Evolutionary conservation across 2,888 invertebrate species (phyloP).

Genomic region (Achlya flavicornis): DNA sequence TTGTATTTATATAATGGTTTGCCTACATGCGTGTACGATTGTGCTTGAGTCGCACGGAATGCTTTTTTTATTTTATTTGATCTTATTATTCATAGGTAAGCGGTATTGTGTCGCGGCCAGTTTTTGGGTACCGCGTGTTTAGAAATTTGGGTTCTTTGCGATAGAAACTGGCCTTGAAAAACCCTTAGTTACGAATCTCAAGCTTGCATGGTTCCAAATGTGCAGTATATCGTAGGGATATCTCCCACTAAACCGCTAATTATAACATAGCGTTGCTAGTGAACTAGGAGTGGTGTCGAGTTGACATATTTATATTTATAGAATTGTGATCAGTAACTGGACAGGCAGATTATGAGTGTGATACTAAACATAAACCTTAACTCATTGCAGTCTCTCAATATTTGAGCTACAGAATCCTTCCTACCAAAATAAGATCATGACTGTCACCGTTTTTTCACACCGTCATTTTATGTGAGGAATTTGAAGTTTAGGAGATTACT

Average conservation of each 20-base stretch:
- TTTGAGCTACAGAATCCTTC: conserved; percentile 44
- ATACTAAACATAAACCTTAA: neutral
- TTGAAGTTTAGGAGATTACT: conserved; percentile 71
- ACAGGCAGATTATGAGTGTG: neutral
- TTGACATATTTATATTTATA: too few relatives aligned
- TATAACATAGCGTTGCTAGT: too few relatives aligned
- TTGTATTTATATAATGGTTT: conserved; percentile 78
- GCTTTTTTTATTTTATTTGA: conserved; percentile 63
- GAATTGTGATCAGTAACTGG: too few relatives aligned
- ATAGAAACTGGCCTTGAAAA: neutral
- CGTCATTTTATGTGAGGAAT: conserved; percentile 75
- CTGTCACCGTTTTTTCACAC: conserved; percentile 57
- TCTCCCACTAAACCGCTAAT: too few relatives aligned
- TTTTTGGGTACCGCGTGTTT: conserved; percentile 44
- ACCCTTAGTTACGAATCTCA: neutral
- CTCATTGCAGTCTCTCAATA: neutral
- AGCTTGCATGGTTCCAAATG: too few relatives aligned
- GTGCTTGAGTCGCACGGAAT: conserved; percentile 63
- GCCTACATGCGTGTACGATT: conserved; percentile 77
- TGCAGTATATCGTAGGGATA: too few relatives aligned
- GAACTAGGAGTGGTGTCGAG: too few relatives aligned
- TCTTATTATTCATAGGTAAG: conserved; percentile 81
- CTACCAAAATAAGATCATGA: conserved; percentile 19
- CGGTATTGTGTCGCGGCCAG: conserved; percentile 65
- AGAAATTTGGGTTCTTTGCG: conserved; percentile 41